phyloP scores from a whole-genome alignment of 2,888 invertebrate species.

The Oscheius sp. region DNA sequence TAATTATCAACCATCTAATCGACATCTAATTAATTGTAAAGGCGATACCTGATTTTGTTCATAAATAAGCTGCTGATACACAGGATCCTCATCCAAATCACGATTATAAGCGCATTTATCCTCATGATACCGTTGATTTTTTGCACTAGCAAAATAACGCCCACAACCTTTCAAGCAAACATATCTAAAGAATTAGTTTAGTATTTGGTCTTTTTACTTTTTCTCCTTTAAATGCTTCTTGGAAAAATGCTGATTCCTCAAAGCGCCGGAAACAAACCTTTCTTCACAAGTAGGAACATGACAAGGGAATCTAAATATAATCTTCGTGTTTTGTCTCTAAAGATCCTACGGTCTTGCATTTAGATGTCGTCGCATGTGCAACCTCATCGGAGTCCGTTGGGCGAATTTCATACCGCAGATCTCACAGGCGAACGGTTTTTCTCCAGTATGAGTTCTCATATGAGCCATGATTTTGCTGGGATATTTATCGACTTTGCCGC shows the following conservation, averaged over 20 bases:
- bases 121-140: conserved; percentile 50
- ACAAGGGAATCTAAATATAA: conserved; percentile 37
- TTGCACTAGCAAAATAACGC: conserved; percentile 43
- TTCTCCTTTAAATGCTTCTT: conserved; percentile 50
- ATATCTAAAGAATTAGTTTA: conserved; percentile 38
- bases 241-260: conserved; percentile 54
- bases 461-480: conserved; percentile 63
- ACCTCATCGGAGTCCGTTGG: conserved; percentile 59
- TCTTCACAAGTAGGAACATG: conserved; percentile 40
- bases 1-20: not conserved
- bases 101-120: conserved; percentile 38
- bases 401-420: conserved; percentile 60
- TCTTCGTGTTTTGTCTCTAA: not conserved
- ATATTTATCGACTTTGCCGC: conserved; percentile 61
- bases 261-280: conserved; percentile 50
- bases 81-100: conserved; percentile 1
- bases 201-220: conserved; percentile 36
- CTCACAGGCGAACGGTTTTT: conserved; percentile 60
- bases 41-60: conserved; percentile 1
- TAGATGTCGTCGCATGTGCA: conserved; percentile 60
- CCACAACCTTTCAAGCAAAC: conserved; percentile 63
- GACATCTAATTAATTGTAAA: not conserved
- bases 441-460: conserved; percentile 62
- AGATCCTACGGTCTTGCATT: conserved; percentile 45
- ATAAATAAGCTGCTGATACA: conserved; percentile 9